Evolutionary conservation across 1,140 invertebrate species (phyloP), one percentile per base, ranked within the genome.

Genomic region (Sminthurides bifidus): DNA sequence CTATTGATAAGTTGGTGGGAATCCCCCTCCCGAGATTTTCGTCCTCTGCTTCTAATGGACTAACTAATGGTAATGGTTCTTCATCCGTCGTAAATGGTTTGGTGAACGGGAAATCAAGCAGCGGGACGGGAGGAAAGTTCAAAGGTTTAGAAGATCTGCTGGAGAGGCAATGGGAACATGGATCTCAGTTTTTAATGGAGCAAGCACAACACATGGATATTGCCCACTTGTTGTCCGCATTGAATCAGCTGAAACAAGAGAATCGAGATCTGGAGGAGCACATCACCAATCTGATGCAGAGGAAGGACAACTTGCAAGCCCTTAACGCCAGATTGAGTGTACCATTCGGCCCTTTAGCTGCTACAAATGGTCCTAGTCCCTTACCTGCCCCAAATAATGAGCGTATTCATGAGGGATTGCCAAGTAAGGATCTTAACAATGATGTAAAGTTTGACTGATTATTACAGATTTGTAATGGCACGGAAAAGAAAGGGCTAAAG

Each of bases 191-290:
- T 72, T 75, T 97, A 4, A 96, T 97, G 90, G 90, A 95, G 68
- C 91, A 94, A 69, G 89, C 90, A 0, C 91, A 95, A 66, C 89
- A 94, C 72, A 91, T 92, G 72, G 90, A 93, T 69, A 91, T 98
- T 77, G 92, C 93, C 24, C 92, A 92, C 3, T 73, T 98, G 60
- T 72, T 97, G 19, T 92, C 87, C 14, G 95, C 91, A 74, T 75
- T 98, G 53, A 86, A 96, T 75, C 89, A 95, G 70, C 73, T 97
- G 58, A 80, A 87, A 66, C 83, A 86, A 38, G 92, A 97, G 71
- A 98, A 97, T 72, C 75, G 85, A 24, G 80, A 85, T 8, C 71
- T 98, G 37, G 92, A 96, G 72, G 91, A 95, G 65, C 85, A 91
- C 67, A 84, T 96, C n/a, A 82, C 80, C 66, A 83, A 77, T 43